Conservation (phyloP, 2,113 vertebrate genomes). For the Arvicanthis niloticus region DNA sequence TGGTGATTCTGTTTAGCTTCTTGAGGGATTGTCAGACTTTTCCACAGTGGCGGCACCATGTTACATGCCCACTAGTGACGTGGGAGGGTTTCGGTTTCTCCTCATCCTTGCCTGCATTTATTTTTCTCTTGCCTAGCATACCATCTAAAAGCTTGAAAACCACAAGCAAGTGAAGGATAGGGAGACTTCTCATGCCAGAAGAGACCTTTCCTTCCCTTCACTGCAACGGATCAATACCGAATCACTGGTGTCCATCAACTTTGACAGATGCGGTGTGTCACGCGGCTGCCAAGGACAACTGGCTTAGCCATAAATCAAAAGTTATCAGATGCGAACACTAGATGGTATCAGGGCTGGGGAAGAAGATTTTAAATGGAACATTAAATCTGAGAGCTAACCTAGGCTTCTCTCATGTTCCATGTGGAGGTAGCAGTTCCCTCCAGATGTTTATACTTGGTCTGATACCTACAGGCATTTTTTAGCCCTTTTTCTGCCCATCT, state of each 20-base stretch:
- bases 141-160: neutral
- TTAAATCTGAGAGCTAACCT: constrained; percentile 35
- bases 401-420: neutral
- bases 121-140: neutral
- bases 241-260: neutral
- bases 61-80: neutral
- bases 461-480: constrained; percentile 67
- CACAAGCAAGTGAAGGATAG: neutral
- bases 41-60: neutral
- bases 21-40: neutral
- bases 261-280: neutral
- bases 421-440: constrained; percentile 73
- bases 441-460: constrained; percentile 84
- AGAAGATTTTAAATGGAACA: constrained; percentile 36
- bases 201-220: neutral
- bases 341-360: constrained; percentile 2
- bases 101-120: neutral
- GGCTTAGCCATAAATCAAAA: constrained; percentile 6
- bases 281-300: neutral
- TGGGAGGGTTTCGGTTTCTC: neutral
- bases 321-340: constrained; percentile 15
- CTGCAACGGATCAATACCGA: neutral
- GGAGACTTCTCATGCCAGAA: neutral
- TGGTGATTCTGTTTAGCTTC: neutral
- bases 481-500: neutral